phyloP scores from a whole-genome alignment of 1,140 invertebrate species.

The Zelostemma sp. region DNA sequence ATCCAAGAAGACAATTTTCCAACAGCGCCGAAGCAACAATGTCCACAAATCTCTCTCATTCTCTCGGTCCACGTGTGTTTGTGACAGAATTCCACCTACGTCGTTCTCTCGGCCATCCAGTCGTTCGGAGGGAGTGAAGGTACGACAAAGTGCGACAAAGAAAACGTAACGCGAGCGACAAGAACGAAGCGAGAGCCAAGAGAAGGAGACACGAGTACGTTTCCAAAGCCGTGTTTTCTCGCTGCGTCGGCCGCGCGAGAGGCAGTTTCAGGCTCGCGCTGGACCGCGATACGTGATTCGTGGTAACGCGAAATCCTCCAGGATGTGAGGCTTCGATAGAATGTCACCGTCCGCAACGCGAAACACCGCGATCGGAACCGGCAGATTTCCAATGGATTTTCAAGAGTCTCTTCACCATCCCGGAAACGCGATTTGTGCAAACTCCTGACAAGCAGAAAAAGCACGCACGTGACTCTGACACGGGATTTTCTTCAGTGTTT shows the following conservation, averaged over 20 bases:
- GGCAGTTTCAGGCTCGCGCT: conserved; percentile 7
- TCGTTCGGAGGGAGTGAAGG: conserved; percentile 20
- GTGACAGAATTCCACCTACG: conserved; percentile 47
- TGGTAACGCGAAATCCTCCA: not conserved
- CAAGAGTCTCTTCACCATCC: too few species aligned
- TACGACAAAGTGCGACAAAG: conserved; percentile 4
- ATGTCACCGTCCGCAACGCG: conserved; percentile 5
- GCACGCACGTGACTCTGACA: too few species aligned
- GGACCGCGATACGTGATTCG: conserved; percentile 8
- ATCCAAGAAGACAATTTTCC: too few species aligned
- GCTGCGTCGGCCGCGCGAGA: not conserved
- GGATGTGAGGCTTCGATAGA: conserved; percentile 3
- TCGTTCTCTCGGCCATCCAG: conserved; percentile 18
- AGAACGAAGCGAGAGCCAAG: not conserved
- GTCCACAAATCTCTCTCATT: too few species aligned
- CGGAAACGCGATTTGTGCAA: not conserved
- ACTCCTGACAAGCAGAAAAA: too few species aligned
- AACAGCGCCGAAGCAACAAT: too few species aligned
- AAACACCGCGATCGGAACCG: not conserved
- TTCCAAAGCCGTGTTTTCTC: conserved; percentile 5
- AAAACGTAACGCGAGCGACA: not conserved
- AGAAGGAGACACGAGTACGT: not conserved
- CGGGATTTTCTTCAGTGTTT: too few species aligned
- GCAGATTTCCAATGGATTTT: not conserved
- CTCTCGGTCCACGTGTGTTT: conserved; percentile 12